These are phyloP conservation scores for Lampropteryx suffumata DNA, from an alignment of 2,888 invertebrate genomes.

Conservation along the genomic window DNA sequence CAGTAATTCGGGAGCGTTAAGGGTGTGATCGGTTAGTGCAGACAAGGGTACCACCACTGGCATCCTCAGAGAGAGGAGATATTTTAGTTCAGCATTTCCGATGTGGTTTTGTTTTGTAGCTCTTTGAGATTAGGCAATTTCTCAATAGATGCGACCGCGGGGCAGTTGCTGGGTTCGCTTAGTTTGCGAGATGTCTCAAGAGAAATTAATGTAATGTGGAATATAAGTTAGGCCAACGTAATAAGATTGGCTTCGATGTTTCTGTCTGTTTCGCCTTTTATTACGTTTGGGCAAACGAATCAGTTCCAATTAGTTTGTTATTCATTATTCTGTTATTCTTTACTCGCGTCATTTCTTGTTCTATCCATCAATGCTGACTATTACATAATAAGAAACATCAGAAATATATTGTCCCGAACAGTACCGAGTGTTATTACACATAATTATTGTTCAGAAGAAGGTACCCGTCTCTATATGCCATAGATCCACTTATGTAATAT, in stretches of 20 bases:
- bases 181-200: constrained; percentile 75
- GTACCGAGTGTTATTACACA: too few species aligned
- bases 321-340: constrained; percentile 27
- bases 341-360: not conserved
- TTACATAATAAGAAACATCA: too few species aligned
- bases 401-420: too few species aligned
- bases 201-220: constrained; percentile 79
- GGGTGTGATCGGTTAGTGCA: constrained; percentile 81
- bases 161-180: constrained; percentile 71
- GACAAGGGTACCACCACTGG: constrained; percentile 77
- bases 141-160: constrained; percentile 75
- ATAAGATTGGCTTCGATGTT: constrained; percentile 70
- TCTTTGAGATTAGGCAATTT: constrained; percentile 80
- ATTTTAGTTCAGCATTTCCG: constrained; percentile 80
- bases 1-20: constrained; percentile 81
- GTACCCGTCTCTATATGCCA: too few species aligned
- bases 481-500: too few species aligned
- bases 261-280: constrained; percentile 62
- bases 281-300: constrained; percentile 58
- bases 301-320: constrained; percentile 41
- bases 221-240: constrained; percentile 68
- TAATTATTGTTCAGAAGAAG: too few species aligned
- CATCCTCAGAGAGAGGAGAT: constrained; percentile 80
- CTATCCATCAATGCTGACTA: too few species aligned
- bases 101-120: constrained; percentile 82